Evolutionary conservation across 2,113 vertebrate species (phyloP).

Genomic region (Desmodus rotundus): DNA sequence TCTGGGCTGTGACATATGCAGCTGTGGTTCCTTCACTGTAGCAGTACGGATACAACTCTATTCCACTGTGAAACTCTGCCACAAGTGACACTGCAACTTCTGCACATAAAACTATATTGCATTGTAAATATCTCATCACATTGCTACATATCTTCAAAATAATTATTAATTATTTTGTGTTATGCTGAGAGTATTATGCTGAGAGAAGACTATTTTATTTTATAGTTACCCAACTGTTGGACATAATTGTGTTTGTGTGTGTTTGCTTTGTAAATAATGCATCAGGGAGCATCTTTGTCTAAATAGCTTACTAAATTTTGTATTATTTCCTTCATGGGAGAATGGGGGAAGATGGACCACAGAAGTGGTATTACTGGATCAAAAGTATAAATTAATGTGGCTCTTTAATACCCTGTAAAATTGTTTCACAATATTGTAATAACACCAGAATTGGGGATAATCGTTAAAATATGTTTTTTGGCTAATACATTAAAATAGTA

Average conservation of each 20-base stretch:
- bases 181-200: background rate
- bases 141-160: background rate
- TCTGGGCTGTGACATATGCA: background rate
- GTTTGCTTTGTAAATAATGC: constrained; percentile 28
- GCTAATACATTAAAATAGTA: background rate
- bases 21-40: background rate
- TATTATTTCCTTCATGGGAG: background rate
- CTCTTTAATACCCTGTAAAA: background rate
- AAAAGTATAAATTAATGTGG: background rate
- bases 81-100: background rate
- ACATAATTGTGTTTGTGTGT: background rate
- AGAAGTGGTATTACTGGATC: background rate
- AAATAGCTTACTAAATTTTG: constrained; percentile 24
- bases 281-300: background rate
- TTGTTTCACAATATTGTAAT: background rate
- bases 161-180: background rate
- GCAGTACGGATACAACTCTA: background rate
- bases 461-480: background rate
- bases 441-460: background rate
- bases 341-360: background rate
- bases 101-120: constrained; percentile 1
- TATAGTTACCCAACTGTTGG: background rate
- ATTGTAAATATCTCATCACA: constrained; percentile 10
- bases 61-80: background rate
- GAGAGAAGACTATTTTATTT: constrained; percentile 18